Conservation (phyloP, 2,888 invertebrate species). For the Nycteola revayana region DNA sequence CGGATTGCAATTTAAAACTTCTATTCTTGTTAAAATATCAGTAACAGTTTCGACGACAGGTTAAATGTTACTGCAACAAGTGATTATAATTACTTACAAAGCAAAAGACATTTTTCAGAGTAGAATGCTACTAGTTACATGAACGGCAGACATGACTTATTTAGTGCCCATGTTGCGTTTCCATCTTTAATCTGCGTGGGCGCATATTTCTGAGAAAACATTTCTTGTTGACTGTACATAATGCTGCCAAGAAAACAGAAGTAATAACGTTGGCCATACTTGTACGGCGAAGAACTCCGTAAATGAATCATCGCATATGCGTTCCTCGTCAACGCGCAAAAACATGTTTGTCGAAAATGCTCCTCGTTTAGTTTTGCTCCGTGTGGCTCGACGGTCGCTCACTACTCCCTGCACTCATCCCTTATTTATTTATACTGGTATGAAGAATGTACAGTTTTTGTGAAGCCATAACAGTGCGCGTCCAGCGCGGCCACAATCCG, state of each 20-base stretch:
- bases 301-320: slow-evolving; percentile 81
- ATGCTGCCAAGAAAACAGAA: slow-evolving; percentile 77
- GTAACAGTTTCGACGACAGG: too few relatives aligned
- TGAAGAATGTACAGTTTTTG: slow-evolving; percentile 75
- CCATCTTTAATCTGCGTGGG: slow-evolving; percentile 79
- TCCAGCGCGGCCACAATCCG: slow-evolving; percentile 55
- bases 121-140: slow-evolving; percentile 60
- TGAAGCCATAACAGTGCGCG: slow-evolving; percentile 63
- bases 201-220: slow-evolving; percentile 78
- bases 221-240: slow-evolving; percentile 75
- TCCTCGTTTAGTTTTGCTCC: slow-evolving; percentile 63
- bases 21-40: too few relatives aligned
- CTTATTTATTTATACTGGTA: slow-evolving; percentile 80
- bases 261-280: slow-evolving; percentile 77
- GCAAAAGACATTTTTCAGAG: slow-evolving; percentile 56
- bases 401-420: slow-evolving; percentile 69
- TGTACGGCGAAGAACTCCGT: slow-evolving; percentile 73
- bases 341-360: slow-evolving; percentile 80
- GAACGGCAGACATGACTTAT: slow-evolving; percentile 72
- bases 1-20: too few relatives aligned
- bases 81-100: slow-evolving; percentile 39
- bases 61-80: slow-evolving; percentile 19
- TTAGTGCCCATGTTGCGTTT: slow-evolving; percentile 77
- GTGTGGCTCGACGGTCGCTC: slow-evolving; percentile 46
- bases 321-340: slow-evolving; percentile 73